Percentiles rank a stretch among this genome's conserved stretches.
These are phyloP conservation scores for Sericinus montela DNA, from an alignment of 2,888 invertebrate genomes.

Conservation along the genomic window DNA sequence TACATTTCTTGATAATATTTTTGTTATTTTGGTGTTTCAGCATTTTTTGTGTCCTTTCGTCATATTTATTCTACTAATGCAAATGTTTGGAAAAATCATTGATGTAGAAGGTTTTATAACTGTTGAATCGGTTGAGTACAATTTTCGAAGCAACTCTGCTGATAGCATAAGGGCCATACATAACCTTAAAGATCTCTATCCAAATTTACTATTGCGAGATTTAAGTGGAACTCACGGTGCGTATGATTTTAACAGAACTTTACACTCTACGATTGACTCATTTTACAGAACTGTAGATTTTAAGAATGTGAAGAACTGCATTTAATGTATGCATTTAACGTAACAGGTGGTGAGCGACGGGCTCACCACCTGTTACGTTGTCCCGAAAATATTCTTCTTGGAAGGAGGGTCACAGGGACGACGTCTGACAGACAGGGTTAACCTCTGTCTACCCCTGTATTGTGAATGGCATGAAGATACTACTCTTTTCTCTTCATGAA, in stretches of 20 bases:
- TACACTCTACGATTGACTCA: too few relatives aligned
- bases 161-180: background rate
- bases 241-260: background rate
- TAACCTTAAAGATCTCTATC: constrained; percentile 7
- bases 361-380: too few relatives aligned
- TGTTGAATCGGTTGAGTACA: constrained; percentile 2
- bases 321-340: too few relatives aligned
- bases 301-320: too few relatives aligned
- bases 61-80: constrained; percentile 15
- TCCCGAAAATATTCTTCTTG: too few relatives aligned
- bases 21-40: constrained; percentile 20
- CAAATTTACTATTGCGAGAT: constrained; percentile 2
- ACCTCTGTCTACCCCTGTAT: too few relatives aligned
- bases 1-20: background rate
- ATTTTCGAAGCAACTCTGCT: background rate
- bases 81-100: constrained; percentile 17
- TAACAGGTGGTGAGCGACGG: too few relatives aligned
- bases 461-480: too few relatives aligned
- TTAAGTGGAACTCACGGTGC: background rate
- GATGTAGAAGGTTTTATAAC: background rate
- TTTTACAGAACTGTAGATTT: too few relatives aligned
- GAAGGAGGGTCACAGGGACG: too few relatives aligned
- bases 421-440: too few relatives aligned
- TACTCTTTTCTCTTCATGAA: too few relatives aligned
- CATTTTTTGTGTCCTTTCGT: constrained; percentile 21